Evolutionary conservation across 1,140 invertebrate species (phyloP).

Genomic region (Teleopsis dalmanni): DNA sequence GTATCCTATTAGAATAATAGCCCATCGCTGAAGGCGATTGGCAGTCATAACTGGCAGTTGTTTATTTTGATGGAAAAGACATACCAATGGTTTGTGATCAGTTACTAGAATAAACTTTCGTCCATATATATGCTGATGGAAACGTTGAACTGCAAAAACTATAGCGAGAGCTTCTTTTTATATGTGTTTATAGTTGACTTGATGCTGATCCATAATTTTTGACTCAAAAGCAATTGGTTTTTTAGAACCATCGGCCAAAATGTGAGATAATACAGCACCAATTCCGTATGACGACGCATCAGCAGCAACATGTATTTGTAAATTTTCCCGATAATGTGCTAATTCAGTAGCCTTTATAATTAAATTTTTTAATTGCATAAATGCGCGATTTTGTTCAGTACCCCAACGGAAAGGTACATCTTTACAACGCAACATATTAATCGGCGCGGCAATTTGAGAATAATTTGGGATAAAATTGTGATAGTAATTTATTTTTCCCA

Average conservation of each 20-base stretch:
- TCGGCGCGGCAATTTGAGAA: conserved; percentile 12
- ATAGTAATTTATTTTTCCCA: conserved; percentile 26
- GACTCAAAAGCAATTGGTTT: conserved; percentile 47
- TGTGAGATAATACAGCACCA: conserved; percentile 46
- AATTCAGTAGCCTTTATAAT: conserved; percentile 17
- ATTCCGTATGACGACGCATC: conserved; percentile 44
- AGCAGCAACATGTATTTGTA: conserved; percentile 46
- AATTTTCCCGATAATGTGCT: conserved; percentile 40
- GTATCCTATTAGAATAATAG: conserved; percentile 21
- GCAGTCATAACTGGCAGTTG: conserved; percentile 19
- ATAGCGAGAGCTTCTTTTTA: not conserved
- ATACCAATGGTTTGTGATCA: conserved; percentile 46
- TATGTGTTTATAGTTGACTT: conserved; percentile 48
- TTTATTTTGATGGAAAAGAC: conserved; percentile 28
- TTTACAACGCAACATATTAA: conserved; percentile 13
- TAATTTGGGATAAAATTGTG: conserved; percentile 24
- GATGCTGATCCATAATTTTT: conserved; percentile 41
- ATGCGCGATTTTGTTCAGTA: conserved; percentile 8
- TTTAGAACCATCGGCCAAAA: conserved; percentile 34
- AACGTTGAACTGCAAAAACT: not conserved
- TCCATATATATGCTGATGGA: conserved; percentile 18
- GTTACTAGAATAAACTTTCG: conserved; percentile 38
- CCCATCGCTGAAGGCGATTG: conserved; percentile 30
- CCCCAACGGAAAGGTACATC: conserved; percentile 19
- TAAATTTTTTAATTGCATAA: not conserved